Evolutionary conservation across 2,888 invertebrate species (phyloP), one percentile per base, ranked within the genome.

Genomic region (Petrophora chlorosata): DNA sequence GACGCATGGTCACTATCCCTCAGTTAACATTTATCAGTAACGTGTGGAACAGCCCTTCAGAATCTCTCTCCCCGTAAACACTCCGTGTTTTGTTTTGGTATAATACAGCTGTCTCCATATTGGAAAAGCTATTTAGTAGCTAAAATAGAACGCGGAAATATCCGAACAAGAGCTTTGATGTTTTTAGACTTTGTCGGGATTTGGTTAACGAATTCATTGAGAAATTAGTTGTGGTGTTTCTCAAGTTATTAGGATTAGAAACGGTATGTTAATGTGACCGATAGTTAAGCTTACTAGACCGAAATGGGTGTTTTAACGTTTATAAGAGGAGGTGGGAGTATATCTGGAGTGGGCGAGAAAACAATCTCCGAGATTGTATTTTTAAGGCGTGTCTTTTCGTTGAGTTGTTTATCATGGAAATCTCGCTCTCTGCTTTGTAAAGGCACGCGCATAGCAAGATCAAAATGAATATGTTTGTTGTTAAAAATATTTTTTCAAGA

Each of bases 111-210:
- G 73, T 64, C 63, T 54, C 63, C 61, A 56, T 61, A 61, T 56
- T 45, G 56, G 39, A 30, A 53, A 42, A 43, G 26, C 45, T 34
- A 36, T 66, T 66, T 65, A 30, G 45, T 40, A 51, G 40, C 59
- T 55, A 61, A 70, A 69, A 70, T 70, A 66, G 61, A 43, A 65
- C 58, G 36, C 59, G 71, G 71, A 71, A 71, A 64, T 42, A 42
- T 39, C 25, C 9, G 9, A 9, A 3, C 5, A 2, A 9, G 3
- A 10, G 3, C 10, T 25, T 25, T 25, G 10, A 25, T 47, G 12
- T 42, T 22, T 22, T 35, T 44, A 14, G 26, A 36, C 14, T 19
- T 38, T 42, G 23, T 42, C 19, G 39, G 40, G 45, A 41, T 53
- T 55, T 25, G 40, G 49, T 52, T 49, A 56, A 39, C 44, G 49